A percentile compares a stretch with the other conserved stretches of the same genome.
Evolutionary conservation across 2,797 vertebrate genomes (phyloP).

Genomic region (Sebastiscus albofasciatus): DNA sequence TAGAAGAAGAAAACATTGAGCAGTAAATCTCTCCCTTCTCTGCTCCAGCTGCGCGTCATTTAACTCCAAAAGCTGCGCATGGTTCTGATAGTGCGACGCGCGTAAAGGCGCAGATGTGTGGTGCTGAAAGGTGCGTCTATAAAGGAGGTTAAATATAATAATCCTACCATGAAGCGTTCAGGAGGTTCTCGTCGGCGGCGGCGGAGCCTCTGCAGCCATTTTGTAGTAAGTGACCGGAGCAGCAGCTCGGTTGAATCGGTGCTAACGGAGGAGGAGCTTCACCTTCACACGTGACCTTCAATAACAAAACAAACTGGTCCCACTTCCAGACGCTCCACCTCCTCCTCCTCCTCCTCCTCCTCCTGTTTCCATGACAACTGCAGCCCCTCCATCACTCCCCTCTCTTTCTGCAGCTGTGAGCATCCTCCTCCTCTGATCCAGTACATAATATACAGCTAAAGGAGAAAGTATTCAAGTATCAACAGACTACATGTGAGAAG

Average conservation of each 20-base stretch:
- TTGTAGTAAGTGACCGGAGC: conserved; percentile 86
- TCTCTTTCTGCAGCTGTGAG: neutral
- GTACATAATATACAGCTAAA: neutral
- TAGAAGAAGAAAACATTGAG: conserved; percentile 48
- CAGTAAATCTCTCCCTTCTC: conserved; percentile 29
- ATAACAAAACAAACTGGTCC: conserved; percentile 83
- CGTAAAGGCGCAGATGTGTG: neutral
- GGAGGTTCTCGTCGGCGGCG: conserved; percentile 68
- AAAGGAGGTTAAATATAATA: neutral
- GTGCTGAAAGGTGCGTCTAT: neutral
- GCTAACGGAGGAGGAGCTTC: conserved; percentile 74
- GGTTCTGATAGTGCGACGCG: neutral
- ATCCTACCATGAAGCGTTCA: conserved; percentile 80
- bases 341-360: neutral
- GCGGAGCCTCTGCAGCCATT: conserved; percentile 85
- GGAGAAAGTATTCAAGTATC: neutral
- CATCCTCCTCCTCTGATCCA: neutral
- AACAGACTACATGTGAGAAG: neutral
- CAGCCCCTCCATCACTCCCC: conserved; percentile 56
- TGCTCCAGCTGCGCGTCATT: conserved; percentile 10
- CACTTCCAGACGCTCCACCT: conserved; percentile 56
- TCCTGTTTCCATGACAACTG: conserved; percentile 81
- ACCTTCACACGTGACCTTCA: conserved; percentile 78
- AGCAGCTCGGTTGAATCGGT: conserved; percentile 76
- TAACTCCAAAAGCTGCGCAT: neutral